phyloP scores from a whole-genome alignment of 1,140 invertebrate species.

The Zaprionus vittiger region DNA sequence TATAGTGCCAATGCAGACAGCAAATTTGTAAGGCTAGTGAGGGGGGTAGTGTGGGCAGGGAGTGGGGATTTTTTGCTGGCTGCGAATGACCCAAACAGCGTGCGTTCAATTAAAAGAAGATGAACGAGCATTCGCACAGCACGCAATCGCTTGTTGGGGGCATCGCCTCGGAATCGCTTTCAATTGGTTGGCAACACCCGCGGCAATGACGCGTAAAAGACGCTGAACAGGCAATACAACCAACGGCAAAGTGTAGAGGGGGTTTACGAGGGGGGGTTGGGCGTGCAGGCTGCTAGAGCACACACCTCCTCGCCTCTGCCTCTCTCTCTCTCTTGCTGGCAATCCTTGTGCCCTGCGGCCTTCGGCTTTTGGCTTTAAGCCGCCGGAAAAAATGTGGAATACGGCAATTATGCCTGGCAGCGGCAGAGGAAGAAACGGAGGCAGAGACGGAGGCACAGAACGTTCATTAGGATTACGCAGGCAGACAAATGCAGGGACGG shows the following conservation, averaged over 20 bases:
- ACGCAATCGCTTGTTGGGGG: constrained; percentile 20
- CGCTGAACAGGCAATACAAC: constrained; percentile 42
- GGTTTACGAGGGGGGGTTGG: not conserved
- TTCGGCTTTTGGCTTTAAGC: constrained; percentile 18
- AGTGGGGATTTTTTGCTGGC: not conserved
- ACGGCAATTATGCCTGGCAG: constrained; percentile 41
- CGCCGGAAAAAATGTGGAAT: constrained; percentile 38
- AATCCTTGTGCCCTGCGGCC: constrained; percentile 4
- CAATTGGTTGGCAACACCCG: constrained; percentile 28
- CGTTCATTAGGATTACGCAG: constrained; percentile 48
- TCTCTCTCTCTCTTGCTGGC: not conserved
- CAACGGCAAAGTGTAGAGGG: not conserved
- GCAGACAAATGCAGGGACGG: not conserved
- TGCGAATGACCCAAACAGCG: constrained; percentile 33
- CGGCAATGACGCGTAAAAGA: constrained; percentile 52
- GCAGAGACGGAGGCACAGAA: constrained; percentile 11
- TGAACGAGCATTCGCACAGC: constrained; percentile 37
- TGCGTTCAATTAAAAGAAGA: constrained; percentile 60
- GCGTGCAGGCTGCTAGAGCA: too few species aligned
- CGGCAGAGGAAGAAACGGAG: constrained; percentile 10
- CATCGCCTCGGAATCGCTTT: constrained; percentile 21
- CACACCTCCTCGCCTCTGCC: not conserved
- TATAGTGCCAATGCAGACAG: constrained; percentile 7
- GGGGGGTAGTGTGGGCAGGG: not conserved
- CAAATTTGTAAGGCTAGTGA: not conserved